These are phyloP conservation scores for Brachionus manjavacas DNA, from an alignment of 1,140 invertebrate genomes.

Conservation along the genomic window DNA sequence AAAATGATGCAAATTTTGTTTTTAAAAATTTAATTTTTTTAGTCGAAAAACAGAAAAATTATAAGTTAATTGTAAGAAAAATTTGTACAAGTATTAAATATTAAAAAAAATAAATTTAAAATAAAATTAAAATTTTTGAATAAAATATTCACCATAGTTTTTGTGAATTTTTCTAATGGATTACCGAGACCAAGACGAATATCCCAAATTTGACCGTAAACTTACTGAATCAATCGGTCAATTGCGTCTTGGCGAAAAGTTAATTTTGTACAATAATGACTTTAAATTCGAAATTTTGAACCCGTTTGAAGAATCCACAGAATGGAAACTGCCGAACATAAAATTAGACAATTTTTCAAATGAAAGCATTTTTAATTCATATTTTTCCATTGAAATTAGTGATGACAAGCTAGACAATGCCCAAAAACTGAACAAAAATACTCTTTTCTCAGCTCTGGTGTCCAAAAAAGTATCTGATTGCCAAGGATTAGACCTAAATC, in stretches of 20 bases:
- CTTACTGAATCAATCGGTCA: not conserved
- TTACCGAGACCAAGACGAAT: not conserved
- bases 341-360: conserved; percentile 1
- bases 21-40: too few species aligned
- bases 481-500: not conserved
- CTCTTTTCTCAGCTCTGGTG: not conserved
- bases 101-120: not conserved
- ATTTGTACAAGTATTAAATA: not conserved
- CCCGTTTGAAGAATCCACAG: not conserved
- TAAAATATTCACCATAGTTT: not conserved
- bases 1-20: too few species aligned
- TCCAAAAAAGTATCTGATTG: not conserved
- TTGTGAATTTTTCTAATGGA: not conserved
- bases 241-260: not conserved
- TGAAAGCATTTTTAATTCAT: not conserved
- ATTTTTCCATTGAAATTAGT: not conserved
- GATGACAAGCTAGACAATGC: not conserved
- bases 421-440: not conserved
- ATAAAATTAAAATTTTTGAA: not conserved
- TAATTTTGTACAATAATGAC: not conserved
- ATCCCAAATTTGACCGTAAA: not conserved
- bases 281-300: conserved; percentile 10
- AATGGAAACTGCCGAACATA: not conserved
- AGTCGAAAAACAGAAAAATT: too few species aligned
- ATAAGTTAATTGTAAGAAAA: not conserved